Conservation (phyloP, 2,888 invertebrate genomes). For the Dusona sp. region DNA sequence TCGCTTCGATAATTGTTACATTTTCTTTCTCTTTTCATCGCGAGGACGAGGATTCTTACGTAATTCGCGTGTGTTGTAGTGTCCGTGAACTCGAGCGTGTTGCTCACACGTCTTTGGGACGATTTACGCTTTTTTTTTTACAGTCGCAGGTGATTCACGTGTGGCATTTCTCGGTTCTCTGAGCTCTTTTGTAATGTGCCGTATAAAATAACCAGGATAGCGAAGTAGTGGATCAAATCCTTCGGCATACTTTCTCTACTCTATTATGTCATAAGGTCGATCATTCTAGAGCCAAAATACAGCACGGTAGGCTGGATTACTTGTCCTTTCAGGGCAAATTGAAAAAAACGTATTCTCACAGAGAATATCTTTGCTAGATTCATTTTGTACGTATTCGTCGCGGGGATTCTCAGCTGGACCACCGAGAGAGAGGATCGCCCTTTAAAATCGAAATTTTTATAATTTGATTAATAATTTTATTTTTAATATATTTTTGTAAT, state of each 20-base stretch:
- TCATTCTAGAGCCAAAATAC: conserved; percentile 55
- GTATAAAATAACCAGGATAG: conserved; percentile 45
- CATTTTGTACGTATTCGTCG: conserved; percentile 47
- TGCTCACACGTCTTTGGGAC: conserved; percentile 27
- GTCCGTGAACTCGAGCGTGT: conserved; percentile 46
- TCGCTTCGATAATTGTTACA: conserved; percentile 60
- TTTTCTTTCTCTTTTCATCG: conserved; percentile 22
- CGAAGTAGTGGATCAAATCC: conserved; percentile 37
- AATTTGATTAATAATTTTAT: neutral
- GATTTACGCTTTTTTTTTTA: conserved; percentile 14
- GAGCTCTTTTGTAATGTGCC: conserved; percentile 45
- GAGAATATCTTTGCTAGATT: conserved; percentile 15
- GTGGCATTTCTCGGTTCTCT: conserved; percentile 59
- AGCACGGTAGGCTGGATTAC: conserved; percentile 59
- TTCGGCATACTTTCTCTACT: conserved; percentile 16
- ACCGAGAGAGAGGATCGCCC: conserved; percentile 56
- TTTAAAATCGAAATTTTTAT: neutral
- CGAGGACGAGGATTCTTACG: conserved; percentile 30
- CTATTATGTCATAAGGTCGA: conserved; percentile 54
- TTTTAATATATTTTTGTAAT: neutral
- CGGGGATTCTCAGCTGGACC: conserved; percentile 65
- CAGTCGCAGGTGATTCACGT: conserved; percentile 67
- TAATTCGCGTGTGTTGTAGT: conserved; percentile 57
- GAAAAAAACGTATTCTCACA: conserved; percentile 23
- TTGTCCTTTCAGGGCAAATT: conserved; percentile 32